phyloP scores from a whole-genome alignment of 2,888 invertebrate species.

The Cantharis flavilabris region DNA sequence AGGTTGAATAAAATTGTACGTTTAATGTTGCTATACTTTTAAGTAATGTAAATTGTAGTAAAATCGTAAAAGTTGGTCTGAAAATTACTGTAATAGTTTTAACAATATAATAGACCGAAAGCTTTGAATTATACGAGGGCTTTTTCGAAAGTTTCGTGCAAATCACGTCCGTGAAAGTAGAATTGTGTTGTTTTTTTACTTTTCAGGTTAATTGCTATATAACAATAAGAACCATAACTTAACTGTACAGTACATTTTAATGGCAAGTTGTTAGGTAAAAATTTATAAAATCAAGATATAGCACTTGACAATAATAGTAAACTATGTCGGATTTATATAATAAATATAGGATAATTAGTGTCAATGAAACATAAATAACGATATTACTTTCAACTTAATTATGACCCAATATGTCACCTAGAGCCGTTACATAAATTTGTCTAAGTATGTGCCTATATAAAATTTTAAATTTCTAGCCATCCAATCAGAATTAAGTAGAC shows the following conservation, averaged over 20 bases:
- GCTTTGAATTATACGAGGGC: background rate
- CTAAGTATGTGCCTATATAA: background rate
- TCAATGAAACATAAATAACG: slow-evolving; percentile 1
- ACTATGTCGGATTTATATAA: background rate
- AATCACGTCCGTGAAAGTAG: background rate
- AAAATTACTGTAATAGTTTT: too few relatives aligned
- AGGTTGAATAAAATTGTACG: too few relatives aligned
- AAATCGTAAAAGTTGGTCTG: too few relatives aligned
- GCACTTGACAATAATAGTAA: background rate
- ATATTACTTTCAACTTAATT: background rate
- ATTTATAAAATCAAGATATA: background rate
- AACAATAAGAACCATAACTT: background rate
- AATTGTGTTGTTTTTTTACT: background rate
- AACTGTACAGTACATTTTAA: background rate
- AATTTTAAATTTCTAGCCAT: background rate
- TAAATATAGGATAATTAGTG: slow-evolving; percentile 1
- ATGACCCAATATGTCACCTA: background rate
- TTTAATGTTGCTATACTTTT: too few relatives aligned
- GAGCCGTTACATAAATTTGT: background rate
- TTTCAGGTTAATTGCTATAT: background rate
- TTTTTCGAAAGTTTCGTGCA: background rate
- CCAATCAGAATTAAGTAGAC: background rate
- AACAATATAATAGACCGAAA: background rate
- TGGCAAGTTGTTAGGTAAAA: background rate
- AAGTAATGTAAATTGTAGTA: too few relatives aligned